phyloP scores from a whole-genome alignment of 2,797 vertebrate species.

The Sebastes diploproa region DNA sequence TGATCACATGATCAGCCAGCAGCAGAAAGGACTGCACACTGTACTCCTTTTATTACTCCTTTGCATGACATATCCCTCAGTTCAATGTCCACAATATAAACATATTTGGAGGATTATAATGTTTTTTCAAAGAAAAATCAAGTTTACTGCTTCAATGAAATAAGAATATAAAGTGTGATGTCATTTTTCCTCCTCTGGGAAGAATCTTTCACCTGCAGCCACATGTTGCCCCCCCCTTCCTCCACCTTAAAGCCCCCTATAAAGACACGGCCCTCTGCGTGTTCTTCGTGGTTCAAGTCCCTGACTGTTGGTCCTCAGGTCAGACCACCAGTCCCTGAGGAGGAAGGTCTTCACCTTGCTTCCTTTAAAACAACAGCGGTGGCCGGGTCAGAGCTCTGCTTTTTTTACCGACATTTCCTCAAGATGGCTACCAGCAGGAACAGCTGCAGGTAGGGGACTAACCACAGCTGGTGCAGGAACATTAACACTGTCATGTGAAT shows the following conservation, averaged over 20 bases:
- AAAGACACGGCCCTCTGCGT: constrained; percentile 51
- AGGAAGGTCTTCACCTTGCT: constrained; percentile 72
- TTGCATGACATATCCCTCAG: not conserved
- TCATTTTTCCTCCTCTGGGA: constrained; percentile 8
- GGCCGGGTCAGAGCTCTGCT: constrained; percentile 57
- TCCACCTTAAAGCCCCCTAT: constrained; percentile 40
- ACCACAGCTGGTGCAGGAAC: constrained; percentile 48
- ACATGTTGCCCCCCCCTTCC: constrained; percentile 28
- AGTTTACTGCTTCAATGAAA: not conserved
- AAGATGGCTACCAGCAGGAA: constrained; percentile 61
- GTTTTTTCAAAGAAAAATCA: not conserved
- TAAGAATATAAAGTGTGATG: not conserved
- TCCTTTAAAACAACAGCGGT: constrained; percentile 76
- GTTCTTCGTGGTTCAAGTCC: constrained; percentile 72
- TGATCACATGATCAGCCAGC: constrained; percentile 24
- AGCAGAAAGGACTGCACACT: not conserved
- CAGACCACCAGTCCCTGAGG: constrained; percentile 67
- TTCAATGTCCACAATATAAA: not conserved
- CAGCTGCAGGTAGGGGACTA: constrained; percentile 65
- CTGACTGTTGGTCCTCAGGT: constrained; percentile 69
- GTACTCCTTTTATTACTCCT: not conserved
- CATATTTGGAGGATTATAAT: not conserved
- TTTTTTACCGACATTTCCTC: constrained; percentile 49
- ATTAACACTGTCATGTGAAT: constrained; percentile 32
- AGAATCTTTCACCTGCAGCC: constrained; percentile 57